A percentile compares a stretch with the other conserved stretches of the same genome.
Evolutionary conservation across 2,797 vertebrate genomes (phyloP).

Genomic region (Rhynchonycteris naso): DNA sequence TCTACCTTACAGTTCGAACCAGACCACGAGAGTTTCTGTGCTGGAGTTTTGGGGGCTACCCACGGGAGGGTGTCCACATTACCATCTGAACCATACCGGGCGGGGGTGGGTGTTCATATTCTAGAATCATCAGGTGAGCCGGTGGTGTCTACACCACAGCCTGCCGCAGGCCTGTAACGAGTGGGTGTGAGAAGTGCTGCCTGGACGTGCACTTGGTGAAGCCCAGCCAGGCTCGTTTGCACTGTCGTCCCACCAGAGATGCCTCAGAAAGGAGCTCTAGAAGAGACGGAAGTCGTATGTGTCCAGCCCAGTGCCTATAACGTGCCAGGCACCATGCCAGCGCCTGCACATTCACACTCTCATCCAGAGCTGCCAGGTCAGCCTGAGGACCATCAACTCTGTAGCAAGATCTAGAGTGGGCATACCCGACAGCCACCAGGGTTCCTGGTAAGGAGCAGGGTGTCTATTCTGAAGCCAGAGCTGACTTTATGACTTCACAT

Average conservation of each 20-base stretch:
- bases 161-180: background rate
- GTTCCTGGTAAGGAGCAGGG: rapidly evolving
- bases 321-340: background rate
- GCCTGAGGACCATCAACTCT: background rate
- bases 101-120: background rate
- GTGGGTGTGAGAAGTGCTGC: background rate
- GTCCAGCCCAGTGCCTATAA: background rate
- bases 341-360: background rate
- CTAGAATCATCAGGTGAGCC: background rate
- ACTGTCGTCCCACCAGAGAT: background rate
- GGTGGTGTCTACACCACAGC: background rate
- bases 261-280: background rate
- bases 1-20: background rate
- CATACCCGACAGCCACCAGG: background rate
- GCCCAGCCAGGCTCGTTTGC: background rate
- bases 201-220: background rate
- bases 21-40: background rate
- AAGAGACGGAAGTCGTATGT: background rate
- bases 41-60: background rate
- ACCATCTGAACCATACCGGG: background rate
- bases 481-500: background rate
- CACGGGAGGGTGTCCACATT: background rate
- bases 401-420: background rate
- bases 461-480: background rate
- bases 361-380: background rate